Evolutionary conservation across 2,888 invertebrate species (phyloP), one percentile per base, ranked within the genome.

Genomic region (Nebria brevicollis): DNA sequence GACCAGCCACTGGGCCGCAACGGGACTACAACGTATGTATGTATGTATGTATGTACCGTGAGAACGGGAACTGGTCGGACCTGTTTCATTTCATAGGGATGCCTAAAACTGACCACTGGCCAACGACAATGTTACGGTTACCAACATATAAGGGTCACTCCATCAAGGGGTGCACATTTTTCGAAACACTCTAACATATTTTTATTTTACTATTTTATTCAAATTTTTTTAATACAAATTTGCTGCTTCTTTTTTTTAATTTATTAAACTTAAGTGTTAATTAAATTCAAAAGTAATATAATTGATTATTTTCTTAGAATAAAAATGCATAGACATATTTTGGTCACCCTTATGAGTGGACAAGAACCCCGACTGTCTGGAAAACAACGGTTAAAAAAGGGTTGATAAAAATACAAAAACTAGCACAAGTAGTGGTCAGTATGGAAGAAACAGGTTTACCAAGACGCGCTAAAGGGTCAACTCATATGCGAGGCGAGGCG

Each of bases 101-200:
- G 26, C 13, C 8, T 68, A 20, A 68, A 68, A 68, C 72, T 72
- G 72, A 72, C 72, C 72, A 72, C 72, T 72, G 72, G 41, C 26
- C 41, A 72, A 26, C 72, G 2, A 34, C 15, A 68, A 68, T 25
- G 15, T 25, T 25, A 25, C 20, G 68, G 68, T 68, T 68, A 68
- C 68, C 13, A 8, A 13, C 8, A 6, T 25, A 13, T 25, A 68
- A 68, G 68, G 68, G 68, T 68, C 54, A 54, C 54, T 54, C 2
- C 54, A 7, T 54, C 54, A 54, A 54, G 54, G 54, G 54, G 11
- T 54, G 54, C 13, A 54, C 54, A 54, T 54, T 43, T 43, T 43
- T 8, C 20, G 20, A 20, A 20, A 20, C 20, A 20, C 20, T 20
- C 20, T 20, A 20, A 20, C 20, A 20, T 20, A 20, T 20, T 20